Percentiles rank a stretch among this genome's conserved stretches.
These are phyloP conservation scores for Oxyura jamaicensis DNA, from an alignment of 2,113 vertebrate genomes.

Conservation along the genomic window DNA sequence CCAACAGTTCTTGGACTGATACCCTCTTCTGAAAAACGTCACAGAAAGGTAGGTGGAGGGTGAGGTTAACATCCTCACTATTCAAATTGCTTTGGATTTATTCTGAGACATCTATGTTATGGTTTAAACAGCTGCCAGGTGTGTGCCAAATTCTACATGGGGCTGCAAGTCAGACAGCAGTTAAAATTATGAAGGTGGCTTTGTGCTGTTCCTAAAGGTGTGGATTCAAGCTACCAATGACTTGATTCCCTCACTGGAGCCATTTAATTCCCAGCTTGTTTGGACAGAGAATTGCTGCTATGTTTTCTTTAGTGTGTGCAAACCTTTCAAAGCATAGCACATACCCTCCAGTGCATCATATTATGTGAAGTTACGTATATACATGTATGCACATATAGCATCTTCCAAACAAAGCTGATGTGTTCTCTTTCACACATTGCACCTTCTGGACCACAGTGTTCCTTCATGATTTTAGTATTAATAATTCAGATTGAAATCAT, in stretches of 20 bases:
- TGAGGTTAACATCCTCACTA: neutral
- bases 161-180: neutral
- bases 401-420: neutral
- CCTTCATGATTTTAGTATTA: neutral
- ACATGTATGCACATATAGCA: fast-evolving
- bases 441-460: neutral
- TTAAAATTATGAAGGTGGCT: neutral
- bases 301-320: neutral
- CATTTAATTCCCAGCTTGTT: neutral
- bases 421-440: neutral
- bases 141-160: neutral
- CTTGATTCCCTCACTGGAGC: neutral
- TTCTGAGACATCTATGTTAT: neutral
- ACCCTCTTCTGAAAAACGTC: neutral
- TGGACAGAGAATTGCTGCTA: neutral
- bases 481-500: neutral
- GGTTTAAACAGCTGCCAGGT: neutral
- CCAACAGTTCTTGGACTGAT: neutral
- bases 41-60: neutral
- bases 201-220: neutral
- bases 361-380: neutral
- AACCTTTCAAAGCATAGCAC: neutral
- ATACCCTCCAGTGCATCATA: neutral
- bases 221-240: neutral
- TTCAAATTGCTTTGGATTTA: neutral